phyloP scores from a whole-genome alignment of 30 jellyfish, hydroid and myxozoan genomes.

The Aurelia sp. region DNA sequence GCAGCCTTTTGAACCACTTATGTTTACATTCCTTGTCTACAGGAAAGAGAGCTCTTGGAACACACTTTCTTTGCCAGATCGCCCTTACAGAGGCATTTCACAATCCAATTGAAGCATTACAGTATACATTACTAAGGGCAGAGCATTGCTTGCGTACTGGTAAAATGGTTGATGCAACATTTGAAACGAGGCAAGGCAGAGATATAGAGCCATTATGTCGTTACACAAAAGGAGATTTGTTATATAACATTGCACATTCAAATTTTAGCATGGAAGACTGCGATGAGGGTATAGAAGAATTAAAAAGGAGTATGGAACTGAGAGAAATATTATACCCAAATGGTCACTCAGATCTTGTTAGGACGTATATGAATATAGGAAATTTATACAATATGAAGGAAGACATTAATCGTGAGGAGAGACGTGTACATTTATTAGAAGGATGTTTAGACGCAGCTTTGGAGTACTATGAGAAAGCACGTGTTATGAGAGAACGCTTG shows the following conservation, averaged over 20 bases:
- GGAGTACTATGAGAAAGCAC: constrained; percentile 34
- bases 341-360: constrained; percentile 37
- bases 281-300: constrained; percentile 17
- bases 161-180: not conserved
- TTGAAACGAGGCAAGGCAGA: not conserved
- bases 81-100: constrained; percentile 38
- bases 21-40: not conserved
- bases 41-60: constrained; percentile 31
- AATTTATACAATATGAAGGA: constrained; percentile 39
- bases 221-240: constrained; percentile 22
- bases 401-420: constrained; percentile 18
- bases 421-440: not conserved
- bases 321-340: constrained; percentile 12
- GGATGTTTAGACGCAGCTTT: constrained; percentile 7
- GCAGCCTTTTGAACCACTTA: too few relatives aligned
- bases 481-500: constrained; percentile 10
- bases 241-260: constrained; percentile 24
- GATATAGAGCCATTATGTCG: constrained; percentile 10
- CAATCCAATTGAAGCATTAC: constrained; percentile 30
- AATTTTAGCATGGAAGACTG: constrained; percentile 29
- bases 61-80: constrained; percentile 26
- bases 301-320: constrained; percentile 6
- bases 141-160: constrained; percentile 12
- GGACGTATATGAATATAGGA: constrained; percentile 21
- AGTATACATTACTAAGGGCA: constrained; percentile 21